phyloP scores from a whole-genome alignment of 2,113 vertebrate genomes.

The Hypocryptadius cinnamomeus region DNA sequence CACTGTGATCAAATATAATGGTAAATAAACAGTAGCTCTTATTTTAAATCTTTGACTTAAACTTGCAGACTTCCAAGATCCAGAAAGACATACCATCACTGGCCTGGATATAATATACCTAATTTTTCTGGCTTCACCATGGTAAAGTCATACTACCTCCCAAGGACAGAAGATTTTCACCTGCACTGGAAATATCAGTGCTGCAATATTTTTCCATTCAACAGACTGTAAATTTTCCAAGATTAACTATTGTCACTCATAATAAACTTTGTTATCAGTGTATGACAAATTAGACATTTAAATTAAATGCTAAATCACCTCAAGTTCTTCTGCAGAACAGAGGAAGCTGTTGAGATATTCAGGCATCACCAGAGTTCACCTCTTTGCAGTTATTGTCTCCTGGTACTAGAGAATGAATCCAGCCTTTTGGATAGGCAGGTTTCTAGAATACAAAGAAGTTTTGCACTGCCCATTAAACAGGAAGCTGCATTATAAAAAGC shows the following conservation, averaged over 20 bases:
- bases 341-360: background rate
- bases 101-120: background rate
- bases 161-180: background rate
- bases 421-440: background rate
- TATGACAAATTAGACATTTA: background rate
- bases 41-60: background rate
- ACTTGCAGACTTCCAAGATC: background rate
- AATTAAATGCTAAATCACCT: background rate
- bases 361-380: background rate
- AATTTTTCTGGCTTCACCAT: background rate
- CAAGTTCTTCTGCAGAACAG: background rate
- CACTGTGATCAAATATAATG: background rate
- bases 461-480: background rate
- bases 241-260: background rate
- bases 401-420: background rate
- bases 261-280: background rate
- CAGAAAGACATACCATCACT: background rate
- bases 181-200: background rate
- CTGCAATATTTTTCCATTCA: background rate
- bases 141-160: background rate
- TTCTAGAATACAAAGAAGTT: background rate
- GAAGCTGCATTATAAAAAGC: background rate
- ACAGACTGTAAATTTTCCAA: background rate
- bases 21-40: background rate
- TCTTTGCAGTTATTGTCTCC: background rate